Percentiles rank a stretch among this genome's conserved stretches.
phyloP scores from a whole-genome alignment of 2,797 vertebrate genomes.

The Clarias laeviceps region DNA sequence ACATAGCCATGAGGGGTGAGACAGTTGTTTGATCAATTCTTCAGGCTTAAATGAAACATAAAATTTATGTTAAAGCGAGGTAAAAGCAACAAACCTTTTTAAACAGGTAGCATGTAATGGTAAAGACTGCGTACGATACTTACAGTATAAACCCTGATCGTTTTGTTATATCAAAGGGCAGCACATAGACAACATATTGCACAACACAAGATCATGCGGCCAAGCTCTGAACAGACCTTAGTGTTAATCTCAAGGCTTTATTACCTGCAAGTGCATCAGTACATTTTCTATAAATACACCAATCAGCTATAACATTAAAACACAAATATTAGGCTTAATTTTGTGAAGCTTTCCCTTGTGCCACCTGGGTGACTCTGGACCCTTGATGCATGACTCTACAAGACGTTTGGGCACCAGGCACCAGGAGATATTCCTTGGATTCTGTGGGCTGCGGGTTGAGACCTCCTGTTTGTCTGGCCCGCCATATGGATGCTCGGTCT shows the following conservation, averaged over 20 bases:
- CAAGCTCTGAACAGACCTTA: slow-evolving; percentile 29
- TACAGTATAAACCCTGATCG: slow-evolving; percentile 31
- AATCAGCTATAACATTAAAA: too few species aligned
- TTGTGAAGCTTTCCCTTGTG: too few species aligned
- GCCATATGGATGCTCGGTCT: too few species aligned
- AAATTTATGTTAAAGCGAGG: slow-evolving; percentile 26
- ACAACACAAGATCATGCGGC: slow-evolving; percentile 35
- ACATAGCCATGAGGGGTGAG: slow-evolving; percentile 15
- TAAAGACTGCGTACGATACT: slow-evolving; percentile 47
- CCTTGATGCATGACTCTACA: too few species aligned
- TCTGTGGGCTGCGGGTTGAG: too few species aligned
- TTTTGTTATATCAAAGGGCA: slow-evolving; percentile 34
- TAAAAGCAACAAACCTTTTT: slow-evolving; percentile 38
- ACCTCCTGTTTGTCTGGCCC: too few species aligned
- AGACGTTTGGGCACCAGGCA: too few species aligned
- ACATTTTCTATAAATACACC: slow-evolving; percentile 16
- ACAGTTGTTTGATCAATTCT: slow-evolving; percentile 53
- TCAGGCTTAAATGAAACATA: slow-evolving; percentile 47
- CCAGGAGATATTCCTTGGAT: too few species aligned
- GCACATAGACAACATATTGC: slow-evolving; percentile 30
- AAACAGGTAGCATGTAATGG: slow-evolving; percentile 46
- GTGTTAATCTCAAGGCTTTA: slow-evolving; percentile 14
- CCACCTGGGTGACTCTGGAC: too few species aligned
- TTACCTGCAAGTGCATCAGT: slow-evolving; percentile 47
- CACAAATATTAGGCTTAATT: too few species aligned